phyloP scores from a whole-genome alignment of 1,140 invertebrate genomes.

The Camponotus vicinus region DNA sequence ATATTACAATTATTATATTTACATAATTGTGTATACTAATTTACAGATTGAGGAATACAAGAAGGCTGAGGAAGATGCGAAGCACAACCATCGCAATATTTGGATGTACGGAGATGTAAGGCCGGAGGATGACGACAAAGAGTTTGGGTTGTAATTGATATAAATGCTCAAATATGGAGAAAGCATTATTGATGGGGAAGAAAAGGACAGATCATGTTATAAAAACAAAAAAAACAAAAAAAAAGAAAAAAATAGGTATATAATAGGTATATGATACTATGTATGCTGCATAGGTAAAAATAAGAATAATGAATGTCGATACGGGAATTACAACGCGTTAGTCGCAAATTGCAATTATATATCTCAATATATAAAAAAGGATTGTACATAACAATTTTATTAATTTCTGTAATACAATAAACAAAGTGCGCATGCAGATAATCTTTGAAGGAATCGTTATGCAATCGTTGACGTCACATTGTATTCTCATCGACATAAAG shows the following conservation, averaged over 20 bases:
- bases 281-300: slow-evolving; percentile 56
- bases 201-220: slow-evolving; percentile 70
- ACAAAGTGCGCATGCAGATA: slow-evolving; percentile 12
- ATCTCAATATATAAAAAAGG: slow-evolving; percentile 70
- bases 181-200: slow-evolving; percentile 48
- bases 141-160: slow-evolving; percentile 89
- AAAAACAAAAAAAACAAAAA: slow-evolving; percentile 61
- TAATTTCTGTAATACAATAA: slow-evolving; percentile 69
- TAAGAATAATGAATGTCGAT: slow-evolving; percentile 65
- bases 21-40: slow-evolving; percentile 49
- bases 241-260: slow-evolving; percentile 45
- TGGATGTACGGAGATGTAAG: slow-evolving; percentile 98
- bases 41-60: slow-evolving; percentile 92
- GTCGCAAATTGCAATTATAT: slow-evolving; percentile 66
- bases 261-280: slow-evolving; percentile 70
- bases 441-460: slow-evolving; percentile 9
- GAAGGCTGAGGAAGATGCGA: slow-evolving; percentile 94
- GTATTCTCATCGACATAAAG: slow-evolving; percentile 62
- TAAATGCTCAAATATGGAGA: slow-evolving; percentile 70
- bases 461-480: slow-evolving; percentile 7
- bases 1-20: neutral
- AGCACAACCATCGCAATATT: slow-evolving; percentile 93
- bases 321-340: slow-evolving; percentile 66
- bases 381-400: slow-evolving; percentile 76
- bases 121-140: slow-evolving; percentile 95